Conservation (phyloP, 2,888 invertebrate genomes). For the Metacarcinus magister region DNA sequence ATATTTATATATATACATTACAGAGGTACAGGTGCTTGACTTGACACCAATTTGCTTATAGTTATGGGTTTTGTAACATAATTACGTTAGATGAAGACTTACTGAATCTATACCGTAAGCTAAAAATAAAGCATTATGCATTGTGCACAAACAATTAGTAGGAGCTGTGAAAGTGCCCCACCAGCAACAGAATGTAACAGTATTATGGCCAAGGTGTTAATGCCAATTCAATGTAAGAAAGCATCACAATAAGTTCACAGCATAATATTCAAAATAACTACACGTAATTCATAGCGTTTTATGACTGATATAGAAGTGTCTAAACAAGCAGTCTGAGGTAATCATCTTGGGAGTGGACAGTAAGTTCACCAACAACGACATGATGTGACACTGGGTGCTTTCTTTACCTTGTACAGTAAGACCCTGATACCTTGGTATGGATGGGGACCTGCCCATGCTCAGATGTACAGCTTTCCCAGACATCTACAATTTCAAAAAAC, state of each 20-base stretch:
- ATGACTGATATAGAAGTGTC: not conserved
- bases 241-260: not conserved
- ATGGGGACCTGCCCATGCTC: not conserved
- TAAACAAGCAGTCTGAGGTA: not conserved
- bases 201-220: not conserved
- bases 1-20: too few relatives aligned
- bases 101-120: too few relatives aligned
- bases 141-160: not conserved
- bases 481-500: not conserved
- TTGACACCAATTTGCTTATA: too few relatives aligned
- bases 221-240: not conserved
- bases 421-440: not conserved
- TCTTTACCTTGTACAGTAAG: slow-evolving; percentile 2
- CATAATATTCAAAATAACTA: not conserved
- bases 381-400: not conserved
- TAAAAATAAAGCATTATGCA: not conserved
- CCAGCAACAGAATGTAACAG: not conserved
- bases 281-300: not conserved
- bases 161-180: not conserved
- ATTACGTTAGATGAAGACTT: too few relatives aligned
- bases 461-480: not conserved
- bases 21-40: too few relatives aligned
- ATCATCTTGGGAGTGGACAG: not conserved
- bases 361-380: not conserved
- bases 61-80: too few relatives aligned